These are phyloP conservation scores for Amniataba percoides DNA, from an alignment of 2,797 vertebrate genomes.

Conservation along the genomic window DNA sequence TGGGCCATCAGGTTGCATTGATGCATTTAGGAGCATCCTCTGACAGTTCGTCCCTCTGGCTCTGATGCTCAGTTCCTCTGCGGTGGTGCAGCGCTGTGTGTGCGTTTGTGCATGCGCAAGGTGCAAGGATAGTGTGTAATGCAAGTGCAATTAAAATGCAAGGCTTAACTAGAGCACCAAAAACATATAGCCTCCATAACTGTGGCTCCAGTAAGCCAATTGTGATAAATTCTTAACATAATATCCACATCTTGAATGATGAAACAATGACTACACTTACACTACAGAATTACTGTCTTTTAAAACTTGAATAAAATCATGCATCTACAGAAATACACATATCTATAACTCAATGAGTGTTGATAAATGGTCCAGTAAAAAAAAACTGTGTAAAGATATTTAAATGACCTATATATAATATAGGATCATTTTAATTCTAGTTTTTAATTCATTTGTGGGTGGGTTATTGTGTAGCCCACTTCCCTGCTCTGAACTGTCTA, in stretches of 20 bases:
- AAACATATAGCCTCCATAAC: constrained; percentile 34
- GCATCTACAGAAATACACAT: background rate
- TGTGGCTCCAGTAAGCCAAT: constrained; percentile 15
- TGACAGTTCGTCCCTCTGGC: constrained; percentile 67
- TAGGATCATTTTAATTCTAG: background rate
- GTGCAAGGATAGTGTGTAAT: background rate
- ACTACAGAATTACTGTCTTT: background rate
- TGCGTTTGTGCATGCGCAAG: background rate
- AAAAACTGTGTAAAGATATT: background rate
- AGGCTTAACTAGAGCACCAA: constrained; percentile 55
- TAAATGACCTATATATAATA: background rate
- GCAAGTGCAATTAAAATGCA: constrained; percentile 25
- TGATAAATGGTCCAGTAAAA: background rate
- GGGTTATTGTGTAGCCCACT: background rate
- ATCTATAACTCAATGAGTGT: background rate
- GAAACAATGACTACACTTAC: constrained; percentile 8
- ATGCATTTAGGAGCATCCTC: constrained; percentile 71
- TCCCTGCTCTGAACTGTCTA: background rate
- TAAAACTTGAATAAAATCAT: background rate
- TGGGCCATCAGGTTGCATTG: constrained; percentile 75
- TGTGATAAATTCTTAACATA: constrained; percentile 45
- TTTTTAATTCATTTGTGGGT: background rate
- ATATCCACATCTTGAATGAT: constrained; percentile 24
- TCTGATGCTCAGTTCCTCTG: constrained; percentile 43
- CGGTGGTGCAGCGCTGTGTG: constrained; percentile 27